phyloP scores from a whole-genome alignment of 2,888 invertebrate genomes.

The Toxonevra muliebris region DNA sequence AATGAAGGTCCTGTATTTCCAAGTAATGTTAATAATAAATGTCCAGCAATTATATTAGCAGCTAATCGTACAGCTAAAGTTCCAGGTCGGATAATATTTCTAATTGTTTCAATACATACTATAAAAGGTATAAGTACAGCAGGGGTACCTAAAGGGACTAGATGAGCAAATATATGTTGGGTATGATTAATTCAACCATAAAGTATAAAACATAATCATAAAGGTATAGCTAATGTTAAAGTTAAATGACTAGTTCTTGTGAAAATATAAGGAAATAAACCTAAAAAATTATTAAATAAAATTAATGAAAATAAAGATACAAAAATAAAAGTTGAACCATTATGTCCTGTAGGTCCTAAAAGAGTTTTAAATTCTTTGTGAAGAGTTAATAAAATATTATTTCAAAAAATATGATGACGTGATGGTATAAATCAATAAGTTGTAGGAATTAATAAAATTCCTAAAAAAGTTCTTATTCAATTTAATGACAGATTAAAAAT shows the following conservation, averaged over 20 bases:
- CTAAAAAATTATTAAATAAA: conserved; percentile 75
- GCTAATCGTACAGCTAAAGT: conserved; percentile 76
- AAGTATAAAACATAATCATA: conserved; percentile 74
- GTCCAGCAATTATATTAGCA: conserved; percentile 82
- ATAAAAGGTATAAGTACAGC: conserved; percentile 74
- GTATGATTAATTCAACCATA: conserved; percentile 73
- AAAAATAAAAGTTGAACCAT: conserved; percentile 33
- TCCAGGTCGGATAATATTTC: conserved; percentile 75
- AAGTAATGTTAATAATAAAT: conserved; percentile 71
- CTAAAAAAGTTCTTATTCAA: conserved; percentile 70
- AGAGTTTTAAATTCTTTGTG: conserved; percentile 59
- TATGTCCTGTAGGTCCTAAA: conserved; percentile 25
- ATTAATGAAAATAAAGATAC: conserved; percentile 50
- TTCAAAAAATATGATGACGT: conserved; percentile 67
- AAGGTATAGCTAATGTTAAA: conserved; percentile 69
- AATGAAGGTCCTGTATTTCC: conserved; percentile 64
- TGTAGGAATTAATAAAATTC: conserved; percentile 64
- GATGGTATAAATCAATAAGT: conserved; percentile 69
- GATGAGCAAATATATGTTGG: conserved; percentile 68
- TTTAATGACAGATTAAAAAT: conserved; percentile 68
- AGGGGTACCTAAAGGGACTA: conserved; percentile 76
- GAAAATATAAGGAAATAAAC: conserved; percentile 66
- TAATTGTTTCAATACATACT: conserved; percentile 79
- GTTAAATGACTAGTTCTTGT: conserved; percentile 55
- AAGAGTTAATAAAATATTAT: conserved; percentile 42